Evolutionary conservation across 35 echinoderm and acorn worm genomes (phyloP).

Genomic region (Patiria miniata): DNA sequence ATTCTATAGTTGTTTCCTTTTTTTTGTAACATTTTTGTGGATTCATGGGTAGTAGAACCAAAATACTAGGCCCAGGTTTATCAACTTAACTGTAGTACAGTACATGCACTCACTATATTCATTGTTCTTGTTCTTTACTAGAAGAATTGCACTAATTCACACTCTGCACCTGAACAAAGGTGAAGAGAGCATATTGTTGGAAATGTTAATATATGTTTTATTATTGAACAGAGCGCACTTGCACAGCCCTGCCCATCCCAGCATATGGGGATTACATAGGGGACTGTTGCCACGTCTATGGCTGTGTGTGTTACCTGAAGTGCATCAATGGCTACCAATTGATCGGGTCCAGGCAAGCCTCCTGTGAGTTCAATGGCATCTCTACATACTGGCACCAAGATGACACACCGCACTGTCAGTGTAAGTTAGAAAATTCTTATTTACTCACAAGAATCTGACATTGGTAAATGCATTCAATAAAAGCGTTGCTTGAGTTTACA

Average conservation of each 20-base stretch:
- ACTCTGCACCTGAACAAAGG: too few relatives aligned
- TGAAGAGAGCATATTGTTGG: too few relatives aligned
- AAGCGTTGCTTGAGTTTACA: too few relatives aligned
- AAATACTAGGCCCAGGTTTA: too few relatives aligned
- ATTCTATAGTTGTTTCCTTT: background rate
- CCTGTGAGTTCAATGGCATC: conserved; percentile 40
- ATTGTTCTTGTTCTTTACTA: too few relatives aligned
- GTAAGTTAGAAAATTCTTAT: background rate
- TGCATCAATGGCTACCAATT: conserved; percentile 31
- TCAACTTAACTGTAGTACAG: too few relatives aligned
- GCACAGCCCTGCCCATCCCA: background rate
- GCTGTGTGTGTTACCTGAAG: conserved; percentile 42
- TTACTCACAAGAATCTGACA: too few relatives aligned
- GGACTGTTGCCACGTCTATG: conserved; percentile 13
- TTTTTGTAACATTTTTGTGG: background rate
- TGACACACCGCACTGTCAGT: conserved; percentile 28
- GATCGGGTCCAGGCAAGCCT: conserved; percentile 25
- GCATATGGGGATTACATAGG: conserved; percentile 22
- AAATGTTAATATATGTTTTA: too few relatives aligned
- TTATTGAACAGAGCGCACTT: conserved; percentile 21
- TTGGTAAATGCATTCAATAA: too few relatives aligned
- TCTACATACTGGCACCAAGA: conserved; percentile 33
- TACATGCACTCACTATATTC: too few relatives aligned
- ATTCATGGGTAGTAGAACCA: too few relatives aligned
- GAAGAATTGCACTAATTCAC: too few relatives aligned